phyloP scores from a whole-genome alignment of 2,888 invertebrate species.

The Pardosa pseudoannulata region DNA sequence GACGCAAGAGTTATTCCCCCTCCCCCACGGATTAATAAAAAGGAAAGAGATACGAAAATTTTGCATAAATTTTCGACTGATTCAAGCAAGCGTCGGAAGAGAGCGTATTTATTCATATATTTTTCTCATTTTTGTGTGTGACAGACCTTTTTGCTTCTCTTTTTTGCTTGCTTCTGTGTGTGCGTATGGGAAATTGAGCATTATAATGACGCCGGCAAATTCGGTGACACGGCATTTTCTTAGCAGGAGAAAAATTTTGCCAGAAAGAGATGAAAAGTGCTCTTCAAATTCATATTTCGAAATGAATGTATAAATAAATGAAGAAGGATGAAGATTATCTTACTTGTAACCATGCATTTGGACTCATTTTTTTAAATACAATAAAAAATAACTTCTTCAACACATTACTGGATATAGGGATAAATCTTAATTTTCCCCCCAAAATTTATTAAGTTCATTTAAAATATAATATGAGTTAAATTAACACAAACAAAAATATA shows the following conservation, averaged over 20 bases:
- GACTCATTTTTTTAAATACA: too few relatives aligned
- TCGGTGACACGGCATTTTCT: neutral
- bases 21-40: constrained; percentile 24
- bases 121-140: neutral
- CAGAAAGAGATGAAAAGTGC: neutral
- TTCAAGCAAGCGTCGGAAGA: neutral
- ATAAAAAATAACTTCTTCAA: too few relatives aligned
- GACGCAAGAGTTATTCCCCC: constrained; percentile 27
- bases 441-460: too few relatives aligned
- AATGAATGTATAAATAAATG: neutral
- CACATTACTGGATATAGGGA: too few relatives aligned
- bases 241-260: neutral
- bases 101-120: neutral
- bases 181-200: constrained; percentile 4
- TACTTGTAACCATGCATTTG: neutral
- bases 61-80: constrained; percentile 31
- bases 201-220: neutral
- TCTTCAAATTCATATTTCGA: neutral
- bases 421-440: too few relatives aligned
- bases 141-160: neutral
- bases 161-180: neutral
- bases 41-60: constrained; percentile 23
- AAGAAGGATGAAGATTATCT: neutral
- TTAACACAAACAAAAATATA: too few relatives aligned
- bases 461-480: too few relatives aligned